Base-by-base conservation (phyloP, 2,888 invertebrate species). In the Nipponacmea schrenckii region DNA sequence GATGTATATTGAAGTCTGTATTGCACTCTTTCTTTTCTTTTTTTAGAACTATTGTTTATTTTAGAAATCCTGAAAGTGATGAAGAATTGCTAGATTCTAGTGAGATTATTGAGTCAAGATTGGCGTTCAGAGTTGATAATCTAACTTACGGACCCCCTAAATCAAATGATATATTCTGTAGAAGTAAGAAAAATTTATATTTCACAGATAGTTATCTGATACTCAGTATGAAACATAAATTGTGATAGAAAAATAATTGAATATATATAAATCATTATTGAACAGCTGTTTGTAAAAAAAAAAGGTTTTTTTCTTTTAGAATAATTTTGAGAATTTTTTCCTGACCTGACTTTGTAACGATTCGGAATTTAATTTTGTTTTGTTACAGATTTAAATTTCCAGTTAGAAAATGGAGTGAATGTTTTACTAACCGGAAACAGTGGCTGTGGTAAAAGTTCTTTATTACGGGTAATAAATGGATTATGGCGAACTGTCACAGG, bases 401-500 rank as follows among this genome's bases (percentile, higher is more conserved):
- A 88, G 73, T 83, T 92, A 64, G 82, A 83, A 26, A 83, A 86
- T 48, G 90, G 90, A 1, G 83, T 86, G 46, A 91, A 90, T 75
- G 77, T 98, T 65, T 91, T 99, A 62, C 96, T 99, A 79, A 97
- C 97, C 1, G 92, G 99, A 0, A 97, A 97, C 17, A 98, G 98
- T 87, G 98, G 98, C 15, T 96, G 96, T 89, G 97, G 97, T 4
- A 97, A 97, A 88, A 94, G 93, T 64, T 93, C 93, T 0, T 90
- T 99, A 79, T 95, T 99, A 90, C 93, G 98, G 68, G 95, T 98
- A 77, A 91, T 99, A 68, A 95, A 95, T 65, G 97, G 97, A 0
- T 91, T 99, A 27, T 99, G 98, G 98, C 96, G 96, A 0, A 94
- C 95, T 64, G 79, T 79, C 10, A 80, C 82, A 73, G 88, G 88